Conservation (phyloP, 1,140 invertebrate genomes). For the Bombus ignitus region DNA sequence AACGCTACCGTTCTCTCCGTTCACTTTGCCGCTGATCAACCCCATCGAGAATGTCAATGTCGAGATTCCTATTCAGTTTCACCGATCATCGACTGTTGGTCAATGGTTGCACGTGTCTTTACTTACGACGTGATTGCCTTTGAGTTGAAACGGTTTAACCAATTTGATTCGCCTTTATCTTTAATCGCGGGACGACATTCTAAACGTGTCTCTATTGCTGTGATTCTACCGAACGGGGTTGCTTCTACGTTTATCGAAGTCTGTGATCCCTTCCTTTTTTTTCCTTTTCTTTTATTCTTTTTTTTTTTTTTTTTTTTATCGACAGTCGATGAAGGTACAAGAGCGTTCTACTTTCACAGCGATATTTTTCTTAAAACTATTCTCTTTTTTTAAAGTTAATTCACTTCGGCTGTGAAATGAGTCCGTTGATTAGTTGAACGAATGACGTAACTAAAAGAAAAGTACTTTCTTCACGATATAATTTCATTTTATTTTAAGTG, state of each 20-base stretch:
- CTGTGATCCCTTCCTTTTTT: neutral
- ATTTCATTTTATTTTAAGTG: too few relatives aligned
- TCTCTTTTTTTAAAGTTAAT: too few relatives aligned
- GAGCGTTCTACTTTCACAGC: neutral
- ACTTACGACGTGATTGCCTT: neutral
- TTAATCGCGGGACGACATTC: neutral
- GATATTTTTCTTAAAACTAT: too few relatives aligned
- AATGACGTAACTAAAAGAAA: too few relatives aligned
- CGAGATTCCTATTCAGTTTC: neutral
- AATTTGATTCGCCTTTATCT: neutral
- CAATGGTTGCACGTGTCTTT: neutral
- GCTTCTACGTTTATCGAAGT: neutral
- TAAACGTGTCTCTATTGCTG: too few relatives aligned
- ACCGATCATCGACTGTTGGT: too few relatives aligned
- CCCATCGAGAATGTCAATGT: neutral
- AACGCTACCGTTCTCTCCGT: neutral
- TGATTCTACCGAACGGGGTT: neutral
- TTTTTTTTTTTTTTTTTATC: too few relatives aligned
- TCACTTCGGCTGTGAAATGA: too few relatives aligned
- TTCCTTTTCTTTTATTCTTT: fast-evolving
- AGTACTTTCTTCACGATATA: too few relatives aligned
- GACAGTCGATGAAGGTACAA: neutral
- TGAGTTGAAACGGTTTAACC: neutral
- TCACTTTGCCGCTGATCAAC: neutral
- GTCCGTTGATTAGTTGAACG: too few relatives aligned